Base-by-base conservation (phyloP, 53 echinoderm and acorn worm genomes). In the Echinarachnius parma region DNA sequence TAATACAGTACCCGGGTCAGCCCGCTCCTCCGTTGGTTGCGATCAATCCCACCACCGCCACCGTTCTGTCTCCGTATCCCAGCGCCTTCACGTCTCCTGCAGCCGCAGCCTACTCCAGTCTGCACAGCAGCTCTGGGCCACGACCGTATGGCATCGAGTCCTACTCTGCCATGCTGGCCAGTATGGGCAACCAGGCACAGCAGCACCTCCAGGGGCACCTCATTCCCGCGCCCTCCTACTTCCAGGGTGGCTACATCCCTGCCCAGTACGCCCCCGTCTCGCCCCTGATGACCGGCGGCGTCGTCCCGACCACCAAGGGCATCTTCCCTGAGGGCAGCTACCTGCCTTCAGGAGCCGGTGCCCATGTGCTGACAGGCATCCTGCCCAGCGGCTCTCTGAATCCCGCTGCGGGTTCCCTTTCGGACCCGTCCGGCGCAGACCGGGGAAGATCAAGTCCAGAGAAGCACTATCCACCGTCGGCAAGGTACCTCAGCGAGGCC, bases 81-180 rank as follows among this genome's bases (percentile, higher is more conserved):
- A 69, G 70, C 19, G 70, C 70, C 4, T 69, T 69, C 70, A 69
- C 70, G n/a, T 50, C 70, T 23, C 70, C 70, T 22, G 53, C 53
- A 21, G 66, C 66, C 16, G 66, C 48, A 9, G 66, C 47, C 21
- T 53, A 53, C 70, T 52, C 52, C 3, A 36, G 53, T 21, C 34
- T 69, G 24, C 70, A 69, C 23, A 53, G 53, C 53, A 69, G 70
- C 22, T 20, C 70, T 36, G 53, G 32, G 23, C 53, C 70, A 52
- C 50, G 70, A 53, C 78, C 81, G 11, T 86, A 82, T 66, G 74
- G 78, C 13, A 84, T 89, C 2, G 92, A 92, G 54, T 94, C 95
- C 9, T 94, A 90, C 53, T 90, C 95, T 21, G 95, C 90, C 16
- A 94, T 94, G 95, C 48, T 94, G 34, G 95, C 95, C 15, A 94